A percentile compares a stretch with the other conserved stretches of the same genome.
Conservation (phyloP, 2,888 invertebrate species). For the Drosophila crucigera region DNA sequence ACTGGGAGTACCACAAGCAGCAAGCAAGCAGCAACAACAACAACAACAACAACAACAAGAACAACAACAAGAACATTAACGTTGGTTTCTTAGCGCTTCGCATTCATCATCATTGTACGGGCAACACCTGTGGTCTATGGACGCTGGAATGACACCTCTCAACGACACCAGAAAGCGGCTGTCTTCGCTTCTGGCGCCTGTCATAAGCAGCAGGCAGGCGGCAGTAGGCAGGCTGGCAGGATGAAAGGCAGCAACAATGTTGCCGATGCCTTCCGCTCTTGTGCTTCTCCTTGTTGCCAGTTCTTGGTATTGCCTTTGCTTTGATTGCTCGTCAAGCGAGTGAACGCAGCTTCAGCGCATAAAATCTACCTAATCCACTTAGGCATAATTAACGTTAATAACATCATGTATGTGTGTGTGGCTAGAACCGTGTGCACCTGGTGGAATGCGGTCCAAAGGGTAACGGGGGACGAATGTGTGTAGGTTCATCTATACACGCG, state of each 20-base stretch:
- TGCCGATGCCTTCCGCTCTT: slow-evolving; percentile 14
- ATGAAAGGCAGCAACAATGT: slow-evolving; percentile 30
- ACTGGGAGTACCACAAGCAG: slow-evolving; percentile 25
- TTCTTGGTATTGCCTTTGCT: slow-evolving; percentile 20
- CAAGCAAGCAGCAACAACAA: background rate
- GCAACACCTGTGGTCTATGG: slow-evolving; percentile 53
- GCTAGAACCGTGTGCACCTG: background rate
- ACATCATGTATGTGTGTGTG: slow-evolving; percentile 58
- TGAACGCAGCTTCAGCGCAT: slow-evolving; percentile 52
- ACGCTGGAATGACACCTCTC: slow-evolving; percentile 9
- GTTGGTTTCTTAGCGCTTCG: slow-evolving; percentile 29
- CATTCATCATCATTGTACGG: slow-evolving; percentile 54
- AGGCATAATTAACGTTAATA: slow-evolving; percentile 71
- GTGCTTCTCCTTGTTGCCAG: slow-evolving; percentile 4
- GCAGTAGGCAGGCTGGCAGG: slow-evolving; percentile 13
- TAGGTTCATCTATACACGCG: background rate
- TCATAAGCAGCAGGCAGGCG: slow-evolving; percentile 38
- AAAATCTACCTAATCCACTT: slow-evolving; percentile 74
- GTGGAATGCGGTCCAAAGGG: too few relatives aligned
- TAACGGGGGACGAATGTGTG: background rate
- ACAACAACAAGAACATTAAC: slow-evolving; percentile 22
- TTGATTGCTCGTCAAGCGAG: slow-evolving; percentile 41
- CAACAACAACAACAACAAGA: slow-evolving; percentile 2
- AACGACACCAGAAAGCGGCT: slow-evolving; percentile 42
- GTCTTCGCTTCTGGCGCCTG: slow-evolving; percentile 37